Evolutionary conservation across 2,888 invertebrate species (phyloP).

Genomic region (Polylopha cassiicola): DNA sequence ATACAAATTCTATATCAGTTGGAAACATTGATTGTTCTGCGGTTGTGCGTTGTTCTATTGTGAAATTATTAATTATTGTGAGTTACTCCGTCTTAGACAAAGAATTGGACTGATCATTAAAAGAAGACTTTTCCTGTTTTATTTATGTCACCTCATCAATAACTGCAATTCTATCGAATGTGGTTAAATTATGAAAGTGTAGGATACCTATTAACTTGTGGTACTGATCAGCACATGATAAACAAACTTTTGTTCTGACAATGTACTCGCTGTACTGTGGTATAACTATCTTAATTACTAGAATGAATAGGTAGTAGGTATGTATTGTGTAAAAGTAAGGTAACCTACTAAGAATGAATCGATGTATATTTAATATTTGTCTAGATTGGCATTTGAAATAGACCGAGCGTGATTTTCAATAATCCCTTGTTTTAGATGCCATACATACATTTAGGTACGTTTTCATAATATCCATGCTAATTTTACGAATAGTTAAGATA

Average conservation of each 20-base stretch:
- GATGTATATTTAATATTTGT: conserved; percentile 18
- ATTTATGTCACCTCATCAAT: too few relatives aligned
- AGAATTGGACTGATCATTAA: conserved; percentile 55
- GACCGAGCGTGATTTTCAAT: conserved; percentile 9
- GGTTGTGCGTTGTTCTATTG: conserved; percentile 65
- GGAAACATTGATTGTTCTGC: conserved; percentile 44
- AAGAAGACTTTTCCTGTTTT: conserved; percentile 35
- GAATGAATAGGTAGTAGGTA: conserved; percentile 31
- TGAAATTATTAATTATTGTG: conserved; percentile 47
- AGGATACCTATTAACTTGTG: too few relatives aligned
- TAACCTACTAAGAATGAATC: conserved; percentile 23
- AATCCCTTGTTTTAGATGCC: conserved; percentile 43
- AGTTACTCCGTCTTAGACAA: conserved; percentile 64
- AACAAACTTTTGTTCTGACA: conserved; percentile 27
- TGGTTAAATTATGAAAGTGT: too few relatives aligned
- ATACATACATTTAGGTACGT: conserved; percentile 49
- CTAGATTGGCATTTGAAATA: conserved; percentile 12
- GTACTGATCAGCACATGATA: too few relatives aligned
- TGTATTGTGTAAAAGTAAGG: conserved; percentile 32
- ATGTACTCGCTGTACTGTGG: conserved; percentile 51
- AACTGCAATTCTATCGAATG: too few relatives aligned
- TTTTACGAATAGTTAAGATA: conserved; percentile 54
- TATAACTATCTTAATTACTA: conserved; percentile 34
- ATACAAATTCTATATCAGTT: conserved; percentile 50
- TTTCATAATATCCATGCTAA: conserved; percentile 35